Base-by-base conservation (phyloP, 2,888 invertebrate species). In the Apomyelois bistriatella region DNA sequence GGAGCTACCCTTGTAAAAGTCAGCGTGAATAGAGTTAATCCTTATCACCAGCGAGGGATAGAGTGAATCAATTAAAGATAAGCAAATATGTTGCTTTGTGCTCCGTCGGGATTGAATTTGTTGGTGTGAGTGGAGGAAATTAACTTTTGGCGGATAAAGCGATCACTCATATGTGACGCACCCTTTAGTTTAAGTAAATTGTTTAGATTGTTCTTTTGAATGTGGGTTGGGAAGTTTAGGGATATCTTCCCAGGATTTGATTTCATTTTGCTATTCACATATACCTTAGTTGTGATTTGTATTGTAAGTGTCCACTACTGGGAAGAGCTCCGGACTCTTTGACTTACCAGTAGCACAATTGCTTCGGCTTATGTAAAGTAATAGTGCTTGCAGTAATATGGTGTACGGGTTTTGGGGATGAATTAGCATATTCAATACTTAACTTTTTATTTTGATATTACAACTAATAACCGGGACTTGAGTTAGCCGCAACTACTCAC, bases 11-110 rank as follows among this genome's bases (percentile, higher is more conserved):
- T 89, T 88, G 85, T 89, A 90, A 89, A 90, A 89, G 87, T 85
- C 83, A 85, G 85, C 83, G 82, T 87, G 88, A 90, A 89, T 88
- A 80, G 81, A 80, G 79, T 85, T 89, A 89, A 90, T 89, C 89
- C 88, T 87, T 87, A 89, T 88, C 89, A 79, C 62, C 58, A 60
- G 66, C 66, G 73, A 74, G 87, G 86, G 87, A 79, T 83, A 85
- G 72, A 90, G 83, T 87, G 86, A 89, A 90, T 90, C 89, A 89
- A 90, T 90, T 89, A 89, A 86, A 90, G 89, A 90, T 89, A 90
- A 90, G 87, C 90, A 89, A 90, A 90, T 90, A 88, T 82, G 82
- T 69, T 75, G 70, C 74, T 79, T 90, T 88, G 87, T 89, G 71
- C 64, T 59, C 60, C 60, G 53, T 61, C 65, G 70, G 72, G 74